A percentile compares a stretch with the other conserved stretches of the same genome.
These are phyloP conservation scores for Poicephalus gulielmi DNA, from an alignment of 2,113 vertebrate species.

Conservation along the genomic window DNA sequence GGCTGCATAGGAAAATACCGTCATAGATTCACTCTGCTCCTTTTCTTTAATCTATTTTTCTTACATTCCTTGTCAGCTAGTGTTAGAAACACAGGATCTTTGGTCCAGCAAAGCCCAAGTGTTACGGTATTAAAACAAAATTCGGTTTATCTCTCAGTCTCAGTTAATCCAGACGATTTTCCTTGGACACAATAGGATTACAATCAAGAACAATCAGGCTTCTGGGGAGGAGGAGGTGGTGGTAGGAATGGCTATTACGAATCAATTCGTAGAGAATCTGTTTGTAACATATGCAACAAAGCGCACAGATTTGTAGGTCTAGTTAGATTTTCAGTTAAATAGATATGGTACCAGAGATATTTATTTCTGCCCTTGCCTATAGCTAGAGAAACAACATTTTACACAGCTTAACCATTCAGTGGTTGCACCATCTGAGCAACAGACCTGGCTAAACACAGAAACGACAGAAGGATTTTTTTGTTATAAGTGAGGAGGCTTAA, in stretches of 20 bases:
- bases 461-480: conserved; percentile 64
- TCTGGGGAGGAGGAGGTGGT: background rate
- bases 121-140: background rate
- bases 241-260: background rate
- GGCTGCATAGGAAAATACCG: background rate
- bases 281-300: conserved; percentile 9
- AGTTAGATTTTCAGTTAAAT: conserved; percentile 34
- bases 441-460: conserved; percentile 63
- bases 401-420: conserved; percentile 22
- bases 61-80: background rate
- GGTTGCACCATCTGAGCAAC: conserved; percentile 58
- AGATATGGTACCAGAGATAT: conserved; percentile 26
- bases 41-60: background rate
- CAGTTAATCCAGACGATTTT: background rate
- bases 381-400: conserved; percentile 46
- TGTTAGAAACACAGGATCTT: background rate
- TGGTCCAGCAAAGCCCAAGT: background rate
- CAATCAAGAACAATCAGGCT: background rate
- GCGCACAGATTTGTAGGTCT: conserved; percentile 48
- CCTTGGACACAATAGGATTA: background rate
- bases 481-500: conserved; percentile 48
- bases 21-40: background rate
- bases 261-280: conserved; percentile 8
- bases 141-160: background rate
- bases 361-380: conserved; percentile 44